These are phyloP conservation scores for Phyto melanocephala DNA, from an alignment of 2,888 invertebrate genomes.

Conservation along the genomic window DNA sequence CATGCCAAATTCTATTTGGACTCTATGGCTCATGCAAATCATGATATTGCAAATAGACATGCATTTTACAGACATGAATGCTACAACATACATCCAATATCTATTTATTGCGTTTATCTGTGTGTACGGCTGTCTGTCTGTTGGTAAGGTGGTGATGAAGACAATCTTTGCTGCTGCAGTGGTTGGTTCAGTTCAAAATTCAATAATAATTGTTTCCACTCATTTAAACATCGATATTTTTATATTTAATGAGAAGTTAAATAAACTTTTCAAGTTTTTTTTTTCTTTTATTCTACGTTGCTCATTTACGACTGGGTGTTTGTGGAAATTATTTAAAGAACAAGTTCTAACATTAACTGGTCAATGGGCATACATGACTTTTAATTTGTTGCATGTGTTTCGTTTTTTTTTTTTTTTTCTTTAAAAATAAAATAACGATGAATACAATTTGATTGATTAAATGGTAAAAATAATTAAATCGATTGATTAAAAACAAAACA, in stretches of 20 bases:
- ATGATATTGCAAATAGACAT: constrained; percentile 19
- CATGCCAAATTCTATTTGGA: constrained; percentile 52
- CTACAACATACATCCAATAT: not conserved
- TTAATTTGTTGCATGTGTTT: constrained; percentile 55
- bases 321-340: constrained; percentile 38
- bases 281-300: not conserved
- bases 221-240: constrained; percentile 58
- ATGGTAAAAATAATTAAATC: constrained; percentile 59
- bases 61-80: not conserved
- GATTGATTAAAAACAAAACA: constrained; percentile 46
- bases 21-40: constrained; percentile 59
- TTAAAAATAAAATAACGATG: constrained; percentile 20
- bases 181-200: constrained; percentile 36
- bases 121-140: not conserved
- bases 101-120: not conserved
- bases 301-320: not conserved
- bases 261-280: constrained; percentile 30
- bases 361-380: constrained; percentile 55
- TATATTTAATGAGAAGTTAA: constrained; percentile 53
- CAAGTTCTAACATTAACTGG: constrained; percentile 56
- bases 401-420: not conserved
- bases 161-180: constrained; percentile 47
- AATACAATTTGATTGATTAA: constrained; percentile 58
- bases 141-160: constrained; percentile 34
- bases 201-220: constrained; percentile 59